Conservation (phyloP, 2,888 invertebrate genomes). For the Drosophila neotestacea region DNA sequence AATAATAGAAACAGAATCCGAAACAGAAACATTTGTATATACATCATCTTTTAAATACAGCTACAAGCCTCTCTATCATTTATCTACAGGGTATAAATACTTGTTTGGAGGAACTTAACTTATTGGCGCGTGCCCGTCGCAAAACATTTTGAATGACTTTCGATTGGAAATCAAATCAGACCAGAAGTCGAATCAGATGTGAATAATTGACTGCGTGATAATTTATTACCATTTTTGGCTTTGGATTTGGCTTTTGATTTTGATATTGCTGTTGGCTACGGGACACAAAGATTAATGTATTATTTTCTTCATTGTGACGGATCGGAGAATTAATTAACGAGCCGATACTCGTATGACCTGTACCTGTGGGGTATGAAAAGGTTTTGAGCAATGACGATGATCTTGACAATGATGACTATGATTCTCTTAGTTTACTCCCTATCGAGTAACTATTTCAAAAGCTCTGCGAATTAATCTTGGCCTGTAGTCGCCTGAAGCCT, state of each 20-base stretch:
- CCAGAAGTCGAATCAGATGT: constrained; percentile 6
- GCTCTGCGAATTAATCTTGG: constrained; percentile 17
- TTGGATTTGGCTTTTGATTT: constrained; percentile 3
- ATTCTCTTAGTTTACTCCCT: background rate
- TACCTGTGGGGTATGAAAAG: constrained; percentile 34
- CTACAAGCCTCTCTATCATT: background rate
- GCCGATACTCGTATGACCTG: constrained; percentile 41
- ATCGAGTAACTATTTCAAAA: constrained; percentile 1
- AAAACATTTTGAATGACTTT: constrained; percentile 31
- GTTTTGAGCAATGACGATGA: constrained; percentile 9
- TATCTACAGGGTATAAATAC: background rate
- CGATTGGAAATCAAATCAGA: constrained; percentile 18
- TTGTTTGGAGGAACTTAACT: background rate
- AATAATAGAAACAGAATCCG: background rate
- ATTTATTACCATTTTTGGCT: constrained; percentile 31
- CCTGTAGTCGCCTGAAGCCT: constrained; percentile 2
- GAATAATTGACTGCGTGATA: constrained; percentile 36
- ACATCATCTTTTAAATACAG: background rate
- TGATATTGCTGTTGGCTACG: constrained; percentile 34
- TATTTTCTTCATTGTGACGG: constrained; percentile 39
- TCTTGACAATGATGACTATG: constrained; percentile 1
- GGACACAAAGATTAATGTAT: constrained; percentile 43
- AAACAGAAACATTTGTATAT: background rate
- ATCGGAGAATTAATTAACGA: constrained; percentile 48
- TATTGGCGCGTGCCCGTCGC: constrained; percentile 42